Percentiles rank a stretch among this genome's conserved stretches.
phyloP scores from a whole-genome alignment of 2,888 invertebrate species.

The Latrodectus hesperus region DNA sequence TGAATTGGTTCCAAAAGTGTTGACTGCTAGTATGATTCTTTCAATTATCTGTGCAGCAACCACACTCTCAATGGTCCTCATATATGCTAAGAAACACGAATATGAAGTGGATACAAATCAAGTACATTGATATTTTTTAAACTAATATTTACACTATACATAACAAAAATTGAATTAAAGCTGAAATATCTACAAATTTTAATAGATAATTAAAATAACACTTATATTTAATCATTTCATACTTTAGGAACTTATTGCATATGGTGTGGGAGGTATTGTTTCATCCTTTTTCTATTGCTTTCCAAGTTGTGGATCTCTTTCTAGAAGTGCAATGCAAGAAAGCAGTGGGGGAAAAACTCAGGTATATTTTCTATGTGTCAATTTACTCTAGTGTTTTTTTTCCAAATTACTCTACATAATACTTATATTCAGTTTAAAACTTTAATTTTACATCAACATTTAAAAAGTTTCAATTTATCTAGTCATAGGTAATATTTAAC shows the following conservation, averaged over 20 bases:
- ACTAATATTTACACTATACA: not conserved
- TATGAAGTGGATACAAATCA: slow-evolving; percentile 85
- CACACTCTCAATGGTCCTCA: slow-evolving; percentile 84
- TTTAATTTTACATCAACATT: not conserved
- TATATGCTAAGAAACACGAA: slow-evolving; percentile 83
- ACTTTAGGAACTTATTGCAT: slow-evolving; percentile 73
- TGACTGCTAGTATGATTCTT: slow-evolving; percentile 70
- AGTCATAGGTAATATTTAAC: not conserved
- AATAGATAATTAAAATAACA: not conserved
- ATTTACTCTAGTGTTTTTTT: not conserved
- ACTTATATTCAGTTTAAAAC: not conserved
- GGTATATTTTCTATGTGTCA: slow-evolving; percentile 71
- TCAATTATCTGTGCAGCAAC: slow-evolving; percentile 81
- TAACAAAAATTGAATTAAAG: not conserved
- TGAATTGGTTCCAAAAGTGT: slow-evolving; percentile 67
- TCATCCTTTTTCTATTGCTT: slow-evolving; percentile 77
- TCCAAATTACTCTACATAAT: not conserved
- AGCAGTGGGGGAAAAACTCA: slow-evolving; percentile 91
- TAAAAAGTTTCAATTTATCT: not conserved
- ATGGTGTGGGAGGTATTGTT: slow-evolving; percentile 74
- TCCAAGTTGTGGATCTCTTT: slow-evolving; percentile 77
- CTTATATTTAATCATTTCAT: not conserved
- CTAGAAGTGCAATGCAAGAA: slow-evolving; percentile 83
- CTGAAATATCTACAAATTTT: not conserved
- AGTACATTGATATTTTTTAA: slow-evolving; percentile 73